These are phyloP conservation scores for Rhagonycha fulva DNA, from an alignment of 2,888 invertebrate species.

Conservation along the genomic window DNA sequence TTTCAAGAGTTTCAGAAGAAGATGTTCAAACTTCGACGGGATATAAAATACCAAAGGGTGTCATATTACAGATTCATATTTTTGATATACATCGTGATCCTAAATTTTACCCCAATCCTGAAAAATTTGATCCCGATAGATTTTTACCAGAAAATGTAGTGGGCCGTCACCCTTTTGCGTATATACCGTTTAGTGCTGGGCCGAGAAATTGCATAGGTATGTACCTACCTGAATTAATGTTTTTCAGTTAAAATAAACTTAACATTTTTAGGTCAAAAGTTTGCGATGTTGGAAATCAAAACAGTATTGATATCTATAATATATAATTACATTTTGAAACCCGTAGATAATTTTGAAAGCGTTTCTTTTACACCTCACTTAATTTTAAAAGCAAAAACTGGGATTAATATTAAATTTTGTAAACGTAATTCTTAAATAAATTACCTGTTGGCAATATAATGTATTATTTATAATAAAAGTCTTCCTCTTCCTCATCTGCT, in stretches of 20 bases:
- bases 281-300: slow-evolving; percentile 68
- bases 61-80: slow-evolving; percentile 61
- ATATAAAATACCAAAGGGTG: slow-evolving; percentile 57
- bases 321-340: slow-evolving; percentile 58
- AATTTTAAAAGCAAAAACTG: slow-evolving; percentile 55
- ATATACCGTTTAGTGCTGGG: slow-evolving; percentile 71
- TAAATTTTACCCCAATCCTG: slow-evolving; percentile 67
- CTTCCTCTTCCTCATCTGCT: too few relatives aligned
- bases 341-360: slow-evolving; percentile 57
- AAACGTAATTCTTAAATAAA: neutral
- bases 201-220: slow-evolving; percentile 71
- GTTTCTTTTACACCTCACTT: slow-evolving; percentile 55
- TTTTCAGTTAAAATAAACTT: slow-evolving; percentile 11
- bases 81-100: slow-evolving; percentile 68
- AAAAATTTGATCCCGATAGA: slow-evolving; percentile 70
- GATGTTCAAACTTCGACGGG: slow-evolving; percentile 39
- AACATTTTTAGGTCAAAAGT: slow-evolving; percentile 64
- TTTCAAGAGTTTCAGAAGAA: slow-evolving; percentile 56
- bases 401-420: slow-evolving; percentile 50
- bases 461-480: too few relatives aligned
- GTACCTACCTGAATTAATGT: neutral
- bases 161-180: slow-evolving; percentile 64
- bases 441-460: too few relatives aligned
- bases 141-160: slow-evolving; percentile 65
- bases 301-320: slow-evolving; percentile 62